Conservation (phyloP, 2,888 invertebrate genomes). For the Orchesellides sinensis region DNA sequence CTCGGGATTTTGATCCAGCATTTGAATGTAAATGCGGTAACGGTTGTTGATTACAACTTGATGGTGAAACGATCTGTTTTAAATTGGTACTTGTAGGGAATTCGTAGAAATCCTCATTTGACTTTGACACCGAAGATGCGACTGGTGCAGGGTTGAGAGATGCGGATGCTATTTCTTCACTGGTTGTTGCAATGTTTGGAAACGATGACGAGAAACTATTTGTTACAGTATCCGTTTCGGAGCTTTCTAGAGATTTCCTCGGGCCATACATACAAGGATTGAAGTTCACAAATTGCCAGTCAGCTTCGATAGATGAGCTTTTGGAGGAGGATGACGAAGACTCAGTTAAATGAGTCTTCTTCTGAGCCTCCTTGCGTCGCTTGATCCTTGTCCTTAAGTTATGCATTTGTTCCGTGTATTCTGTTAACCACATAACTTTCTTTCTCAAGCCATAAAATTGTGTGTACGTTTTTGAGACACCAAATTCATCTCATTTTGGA, state of each 20-base stretch:
- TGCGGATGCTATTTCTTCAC: no score
- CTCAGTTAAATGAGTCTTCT: conserved; percentile 75
- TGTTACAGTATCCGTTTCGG: conserved; percentile 51
- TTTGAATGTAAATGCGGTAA: no score
- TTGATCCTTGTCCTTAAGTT: conserved; percentile 77
- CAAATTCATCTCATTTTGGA: no score
- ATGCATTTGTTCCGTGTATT: conserved; percentile 77
- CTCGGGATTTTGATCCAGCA: conserved; percentile 30
- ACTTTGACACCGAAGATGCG: conserved; percentile 25
- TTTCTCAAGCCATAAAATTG: neutral
- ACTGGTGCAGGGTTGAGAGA: no score
- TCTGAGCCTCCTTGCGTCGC: conserved; percentile 75
- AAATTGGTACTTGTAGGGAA: conserved; percentile 74
- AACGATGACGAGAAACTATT: conserved; percentile 40
- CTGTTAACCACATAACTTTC: conserved; percentile 76
- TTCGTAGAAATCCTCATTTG: conserved; percentile 74
- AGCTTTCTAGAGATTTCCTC: conserved; percentile 37
- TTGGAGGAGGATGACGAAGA: conserved; percentile 74
- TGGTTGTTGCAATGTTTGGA: conserved; percentile 30
- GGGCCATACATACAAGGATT: conserved; percentile 76
- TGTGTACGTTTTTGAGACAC: no score
- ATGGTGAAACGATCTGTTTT: conserved; percentile 50
- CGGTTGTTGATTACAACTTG: conserved; percentile 20
- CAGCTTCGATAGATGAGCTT: conserved; percentile 75
- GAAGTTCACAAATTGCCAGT: conserved; percentile 77